Percentiles rank a stretch among this genome's conserved stretches.
These are phyloP conservation scores for Entomyzon cyanotis DNA, from an alignment of 2,113 vertebrate species.

Conservation along the genomic window DNA sequence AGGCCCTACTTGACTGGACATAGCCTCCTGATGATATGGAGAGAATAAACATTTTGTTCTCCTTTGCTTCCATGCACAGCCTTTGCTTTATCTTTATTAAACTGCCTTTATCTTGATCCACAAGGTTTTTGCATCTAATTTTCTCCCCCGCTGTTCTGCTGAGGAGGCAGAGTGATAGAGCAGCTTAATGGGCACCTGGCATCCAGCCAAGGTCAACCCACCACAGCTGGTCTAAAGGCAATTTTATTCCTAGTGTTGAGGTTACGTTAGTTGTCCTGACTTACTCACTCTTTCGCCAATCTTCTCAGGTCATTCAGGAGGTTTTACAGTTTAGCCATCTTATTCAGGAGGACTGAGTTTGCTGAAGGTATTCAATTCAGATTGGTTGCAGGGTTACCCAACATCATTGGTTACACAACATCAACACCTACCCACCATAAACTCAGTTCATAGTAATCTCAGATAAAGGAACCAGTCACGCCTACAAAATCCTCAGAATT, in stretches of 20 bases:
- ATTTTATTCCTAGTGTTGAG: background rate
- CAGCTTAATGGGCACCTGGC: background rate
- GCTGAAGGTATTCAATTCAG: background rate
- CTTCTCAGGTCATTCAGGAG: background rate
- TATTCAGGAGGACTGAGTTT: background rate
- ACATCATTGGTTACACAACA: background rate
- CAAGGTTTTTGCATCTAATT: background rate
- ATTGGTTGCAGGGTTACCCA: background rate
- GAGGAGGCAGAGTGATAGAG: background rate
- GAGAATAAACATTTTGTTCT: background rate
- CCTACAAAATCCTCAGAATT: background rate
- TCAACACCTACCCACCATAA: background rate
- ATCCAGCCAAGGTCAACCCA: background rate
- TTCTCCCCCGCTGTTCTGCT: background rate
- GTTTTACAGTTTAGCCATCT: background rate
- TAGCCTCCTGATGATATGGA: background rate
- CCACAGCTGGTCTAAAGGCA: background rate
- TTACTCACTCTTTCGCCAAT: background rate
- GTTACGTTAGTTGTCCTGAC: background rate
- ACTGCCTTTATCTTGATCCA: background rate
- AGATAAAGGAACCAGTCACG: background rate
- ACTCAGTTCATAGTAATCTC: background rate
- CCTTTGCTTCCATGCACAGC: accelerated
- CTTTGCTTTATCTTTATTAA: background rate
- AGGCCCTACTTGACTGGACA: background rate